phyloP scores from a whole-genome alignment of 1,140 invertebrate species.

The Campodea augens region DNA sequence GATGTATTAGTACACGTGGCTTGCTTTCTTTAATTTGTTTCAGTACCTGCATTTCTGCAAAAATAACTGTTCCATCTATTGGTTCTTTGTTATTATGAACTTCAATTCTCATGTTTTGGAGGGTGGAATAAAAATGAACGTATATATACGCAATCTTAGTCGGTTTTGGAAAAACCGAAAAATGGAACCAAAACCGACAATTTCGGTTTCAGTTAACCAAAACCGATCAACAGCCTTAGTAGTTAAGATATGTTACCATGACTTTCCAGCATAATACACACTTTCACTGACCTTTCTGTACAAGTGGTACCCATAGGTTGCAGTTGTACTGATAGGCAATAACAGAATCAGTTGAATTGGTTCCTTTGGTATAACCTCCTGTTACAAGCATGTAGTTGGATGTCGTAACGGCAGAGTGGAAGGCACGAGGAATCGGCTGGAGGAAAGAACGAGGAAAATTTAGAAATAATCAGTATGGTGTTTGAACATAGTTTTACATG shows the following conservation, averaged over 20 bases:
- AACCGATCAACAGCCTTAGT: background rate
- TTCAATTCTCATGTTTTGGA: background rate
- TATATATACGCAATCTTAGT: no score
- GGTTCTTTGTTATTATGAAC: no score
- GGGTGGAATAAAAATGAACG: no score
- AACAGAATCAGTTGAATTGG: slow-evolving; percentile 46
- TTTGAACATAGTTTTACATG: no score
- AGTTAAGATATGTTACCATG: no score
- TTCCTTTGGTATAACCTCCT: slow-evolving; percentile 54
- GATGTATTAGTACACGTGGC: no score
- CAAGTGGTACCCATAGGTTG: slow-evolving; percentile 64
- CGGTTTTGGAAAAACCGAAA: no score
- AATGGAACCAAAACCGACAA: background rate
- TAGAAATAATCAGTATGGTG: background rate
- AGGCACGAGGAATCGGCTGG: slow-evolving; percentile 51
- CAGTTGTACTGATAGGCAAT: slow-evolving; percentile 76
- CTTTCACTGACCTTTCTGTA: slow-evolving; percentile 28
- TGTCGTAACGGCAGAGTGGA: slow-evolving; percentile 73
- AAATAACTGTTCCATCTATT: no score
- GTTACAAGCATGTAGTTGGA: slow-evolving; percentile 78
- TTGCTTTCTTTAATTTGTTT: no score
- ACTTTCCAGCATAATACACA: background rate
- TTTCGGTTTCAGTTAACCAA: background rate
- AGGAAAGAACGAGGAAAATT: slow-evolving; percentile 14
- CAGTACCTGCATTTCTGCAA: no score